Base-by-base conservation (phyloP, 2,113 vertebrate genomes). In the Hyperoodon ampullatus region DNA sequence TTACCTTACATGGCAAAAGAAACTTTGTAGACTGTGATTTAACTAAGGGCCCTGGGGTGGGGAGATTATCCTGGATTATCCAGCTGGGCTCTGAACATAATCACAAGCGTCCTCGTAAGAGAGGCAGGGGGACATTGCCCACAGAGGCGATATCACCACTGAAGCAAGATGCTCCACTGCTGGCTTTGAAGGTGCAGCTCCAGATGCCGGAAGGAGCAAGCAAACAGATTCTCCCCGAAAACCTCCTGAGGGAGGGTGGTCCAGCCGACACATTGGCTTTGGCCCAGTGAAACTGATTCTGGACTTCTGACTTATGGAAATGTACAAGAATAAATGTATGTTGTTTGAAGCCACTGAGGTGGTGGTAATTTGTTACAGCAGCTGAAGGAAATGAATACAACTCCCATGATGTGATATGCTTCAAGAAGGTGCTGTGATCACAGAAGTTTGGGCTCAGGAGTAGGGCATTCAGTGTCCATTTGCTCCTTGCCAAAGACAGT, bases 401-500 rank as follows among this genome's bases (percentile, higher is more conserved):
- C 83, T 26, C 53, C 39, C 44, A 8, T 53, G 39, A 72, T 65
- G 33, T 26, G 70, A 74, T 78, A 5, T 30, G 10, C 85, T 97
- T 94, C 13, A 16, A 77, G 47, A 82, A 90, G 44, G 44, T 85
- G 39, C 70, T 75, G 19, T 55, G 28, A 50, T 66, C 61, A 44
- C 33, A 47, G 60, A 89, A 23, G 23, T 93, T n/a, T 88, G 9
- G 8, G 39, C 13, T 97, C 75, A 50, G 81, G 93, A 96, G 33
- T 33, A 95, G 75, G 50, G 68, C 39, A 24, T n/a, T 96, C 53
- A 53, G 65, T 88, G 75, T 91, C 35, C 33, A 19, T 19, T 78
- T 87, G 80, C 81, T 92, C 26, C 83, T 94, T 94, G 78, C 95
- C 87, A 90, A 95, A 16, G 24, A 88, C 10, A 78, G 23, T 74